Evolutionary conservation across 1,140 invertebrate species (phyloP).

Genomic region (Drosophila kanapiae): DNA sequence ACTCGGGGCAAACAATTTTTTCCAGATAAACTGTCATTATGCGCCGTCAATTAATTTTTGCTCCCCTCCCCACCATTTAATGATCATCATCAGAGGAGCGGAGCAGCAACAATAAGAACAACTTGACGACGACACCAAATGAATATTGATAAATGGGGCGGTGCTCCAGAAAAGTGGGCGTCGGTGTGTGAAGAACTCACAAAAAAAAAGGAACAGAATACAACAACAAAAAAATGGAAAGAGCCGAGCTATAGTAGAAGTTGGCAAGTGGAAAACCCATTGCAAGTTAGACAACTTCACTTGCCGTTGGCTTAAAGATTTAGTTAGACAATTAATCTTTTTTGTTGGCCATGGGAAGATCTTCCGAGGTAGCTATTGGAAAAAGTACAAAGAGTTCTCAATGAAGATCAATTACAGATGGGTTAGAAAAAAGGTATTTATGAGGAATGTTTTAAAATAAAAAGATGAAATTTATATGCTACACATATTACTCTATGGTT

Average conservation of each 20-base stretch:
- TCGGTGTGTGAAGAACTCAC: constrained; percentile 59
- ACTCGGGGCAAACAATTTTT: constrained; percentile 84
- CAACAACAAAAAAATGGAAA: not conserved
- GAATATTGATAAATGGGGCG: constrained; percentile 84
- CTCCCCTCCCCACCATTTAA: constrained; percentile 55
- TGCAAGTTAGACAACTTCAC: constrained; percentile 57
- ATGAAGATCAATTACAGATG: constrained; percentile 10
- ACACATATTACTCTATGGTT: not conserved
- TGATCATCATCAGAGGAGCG: constrained; percentile 73
- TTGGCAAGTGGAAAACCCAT: constrained; percentile 53
- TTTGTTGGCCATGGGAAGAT: constrained; percentile 22
- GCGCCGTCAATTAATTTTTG: constrained; percentile 83
- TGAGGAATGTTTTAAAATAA: not conserved
- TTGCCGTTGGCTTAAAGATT: constrained; percentile 50
- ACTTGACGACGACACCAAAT: constrained; percentile 79
- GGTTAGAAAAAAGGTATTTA: not conserved
- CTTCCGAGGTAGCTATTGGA: not conserved
- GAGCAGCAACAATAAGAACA: constrained; percentile 52
- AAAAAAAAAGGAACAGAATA: constrained; percentile 12
- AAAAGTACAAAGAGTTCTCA: not conserved
- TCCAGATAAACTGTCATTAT: constrained; percentile 84
- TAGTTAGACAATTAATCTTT: constrained; percentile 59
- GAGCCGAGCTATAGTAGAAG: not conserved
- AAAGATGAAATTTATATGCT: not conserved
- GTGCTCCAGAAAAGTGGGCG: constrained; percentile 74